A percentile compares a stretch with the other conserved stretches of the same genome.
phyloP scores from a whole-genome alignment of 1,140 invertebrate species.

The Atopsyche davidsoni region DNA sequence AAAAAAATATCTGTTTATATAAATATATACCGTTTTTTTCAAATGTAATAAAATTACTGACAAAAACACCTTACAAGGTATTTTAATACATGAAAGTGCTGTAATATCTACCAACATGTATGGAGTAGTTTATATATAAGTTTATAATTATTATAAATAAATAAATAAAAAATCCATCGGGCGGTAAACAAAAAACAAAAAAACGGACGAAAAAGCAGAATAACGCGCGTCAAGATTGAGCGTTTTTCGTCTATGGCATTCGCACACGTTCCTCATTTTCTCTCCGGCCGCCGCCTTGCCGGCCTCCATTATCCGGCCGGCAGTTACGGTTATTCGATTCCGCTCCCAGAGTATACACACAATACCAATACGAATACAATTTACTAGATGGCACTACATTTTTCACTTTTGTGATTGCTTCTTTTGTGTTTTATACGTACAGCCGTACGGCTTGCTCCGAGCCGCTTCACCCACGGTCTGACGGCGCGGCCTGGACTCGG shows the following conservation, averaged over 20 bases:
- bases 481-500: too few relatives aligned
- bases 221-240: constrained; percentile 6
- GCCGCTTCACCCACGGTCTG: constrained; percentile 2
- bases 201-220: constrained; percentile 1
- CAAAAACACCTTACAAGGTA: too few relatives aligned
- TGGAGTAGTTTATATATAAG: too few relatives aligned
- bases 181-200: background rate
- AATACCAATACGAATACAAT: constrained; percentile 28
- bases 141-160: too few relatives aligned
- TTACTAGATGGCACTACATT: constrained; percentile 32
- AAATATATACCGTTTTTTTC: too few relatives aligned
- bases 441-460: background rate
- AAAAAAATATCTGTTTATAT: too few relatives aligned
- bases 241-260: constrained; percentile 17
- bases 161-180: too few relatives aligned
- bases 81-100: too few relatives aligned
- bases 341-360: constrained; percentile 26
- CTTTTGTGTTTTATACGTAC: constrained; percentile 28
- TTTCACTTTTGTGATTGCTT: constrained; percentile 32
- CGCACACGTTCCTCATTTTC: constrained; percentile 27
- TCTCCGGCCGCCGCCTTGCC: constrained; percentile 6
- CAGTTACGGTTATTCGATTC: constrained; percentile 31
- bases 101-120: too few relatives aligned
- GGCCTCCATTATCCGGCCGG: constrained; percentile 28
- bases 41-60: too few relatives aligned